Conservation (phyloP, 1,140 invertebrate genomes). For the Oncopeltus fasciatus region DNA sequence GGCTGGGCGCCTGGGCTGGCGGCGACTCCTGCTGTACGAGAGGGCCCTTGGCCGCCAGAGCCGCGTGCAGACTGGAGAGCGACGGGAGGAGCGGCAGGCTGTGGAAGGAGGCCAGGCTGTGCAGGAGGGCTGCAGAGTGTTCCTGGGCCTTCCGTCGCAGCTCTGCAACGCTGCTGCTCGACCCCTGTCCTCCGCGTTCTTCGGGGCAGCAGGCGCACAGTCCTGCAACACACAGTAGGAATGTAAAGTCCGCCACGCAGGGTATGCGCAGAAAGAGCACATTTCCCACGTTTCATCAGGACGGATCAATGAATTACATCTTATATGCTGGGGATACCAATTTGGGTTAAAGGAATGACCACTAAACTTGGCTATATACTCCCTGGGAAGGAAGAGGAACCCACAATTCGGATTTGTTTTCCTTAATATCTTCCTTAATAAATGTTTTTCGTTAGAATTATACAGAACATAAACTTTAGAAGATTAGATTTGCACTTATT, state of each 20-base stretch:
- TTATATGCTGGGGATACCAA: too few species aligned
- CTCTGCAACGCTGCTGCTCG: conserved; percentile 69
- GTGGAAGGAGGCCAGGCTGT: conserved; percentile 58
- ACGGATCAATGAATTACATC: not conserved
- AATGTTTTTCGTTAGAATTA: too few species aligned
- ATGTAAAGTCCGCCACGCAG: not conserved
- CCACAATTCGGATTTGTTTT: too few species aligned
- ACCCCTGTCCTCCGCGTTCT: conserved; percentile 30
- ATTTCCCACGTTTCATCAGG: too few species aligned
- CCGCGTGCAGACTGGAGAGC: conserved; percentile 27
- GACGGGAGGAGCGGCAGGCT: conserved; percentile 42
- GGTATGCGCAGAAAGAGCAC: not conserved
- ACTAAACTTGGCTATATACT: too few species aligned
- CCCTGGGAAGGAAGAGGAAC: too few species aligned
- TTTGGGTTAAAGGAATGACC: too few species aligned
- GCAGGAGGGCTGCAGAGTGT: conserved; percentile 69
- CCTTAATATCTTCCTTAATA: too few species aligned
- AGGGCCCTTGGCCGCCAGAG: conserved; percentile 23
- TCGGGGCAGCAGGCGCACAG: conserved; percentile 64
- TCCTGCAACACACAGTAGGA: conserved; percentile 30
- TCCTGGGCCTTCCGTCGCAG: conserved; percentile 77
- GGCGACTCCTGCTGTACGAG: conserved; percentile 9
- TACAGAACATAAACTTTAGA: too few species aligned
- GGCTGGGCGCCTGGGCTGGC: conserved; percentile 18
- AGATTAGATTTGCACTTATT: too few species aligned